Evolutionary conservation across 2,113 vertebrate species (phyloP).

Genomic region (Hippocampus guttulatus): DNA sequence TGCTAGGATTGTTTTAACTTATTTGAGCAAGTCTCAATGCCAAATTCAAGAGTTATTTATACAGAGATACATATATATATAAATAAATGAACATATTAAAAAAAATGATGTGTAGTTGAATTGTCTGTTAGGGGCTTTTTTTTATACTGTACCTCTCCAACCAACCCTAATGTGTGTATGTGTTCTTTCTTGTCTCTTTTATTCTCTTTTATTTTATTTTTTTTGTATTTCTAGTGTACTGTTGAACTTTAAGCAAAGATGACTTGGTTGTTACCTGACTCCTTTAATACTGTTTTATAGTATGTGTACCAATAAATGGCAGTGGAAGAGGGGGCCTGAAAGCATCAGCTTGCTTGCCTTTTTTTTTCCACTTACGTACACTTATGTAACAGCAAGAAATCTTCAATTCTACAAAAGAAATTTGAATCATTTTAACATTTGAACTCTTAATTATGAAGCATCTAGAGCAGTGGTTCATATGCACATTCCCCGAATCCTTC

Average conservation of each 20-base stretch:
- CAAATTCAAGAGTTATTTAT: conserved; percentile 81
- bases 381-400: not conserved
- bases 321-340: conserved; percentile 61
- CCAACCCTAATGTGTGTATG: conserved; percentile 62
- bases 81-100: conserved; percentile 64
- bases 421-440: too few relatives aligned
- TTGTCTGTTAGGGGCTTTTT: conserved; percentile 75
- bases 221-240: conserved; percentile 81
- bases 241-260: conserved; percentile 77
- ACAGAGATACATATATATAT: conserved; percentile 64
- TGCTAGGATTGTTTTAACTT: conserved; percentile 71
- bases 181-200: not conserved
- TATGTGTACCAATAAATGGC: conserved; percentile 81
- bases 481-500: too few relatives aligned
- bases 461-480: too few relatives aligned
- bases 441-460: not conserved
- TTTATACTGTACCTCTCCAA: conserved; percentile 71
- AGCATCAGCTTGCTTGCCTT: not conserved
- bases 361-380: not conserved
- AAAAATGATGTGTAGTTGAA: conserved; percentile 73
- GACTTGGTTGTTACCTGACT: conserved; percentile 76
- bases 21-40: conserved; percentile 77
- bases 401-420: not conserved
- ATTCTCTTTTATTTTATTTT: conserved; percentile 27
- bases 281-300: conserved; percentile 87